A percentile compares a stretch with the other conserved stretches of the same genome.
These are phyloP conservation scores for Potorous gilbertii DNA, from an alignment of 2,797 vertebrate species.

Conservation along the genomic window DNA sequence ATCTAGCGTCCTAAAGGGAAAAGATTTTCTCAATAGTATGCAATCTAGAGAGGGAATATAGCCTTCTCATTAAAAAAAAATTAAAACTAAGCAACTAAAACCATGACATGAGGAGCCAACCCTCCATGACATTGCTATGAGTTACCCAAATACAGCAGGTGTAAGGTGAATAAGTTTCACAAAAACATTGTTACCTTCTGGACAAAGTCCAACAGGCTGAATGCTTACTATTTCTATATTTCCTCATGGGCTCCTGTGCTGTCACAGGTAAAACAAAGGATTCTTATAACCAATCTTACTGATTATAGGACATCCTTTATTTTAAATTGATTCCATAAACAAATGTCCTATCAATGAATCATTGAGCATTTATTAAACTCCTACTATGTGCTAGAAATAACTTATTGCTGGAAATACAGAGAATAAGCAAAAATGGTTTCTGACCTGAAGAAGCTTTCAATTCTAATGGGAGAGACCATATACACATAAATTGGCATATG, in stretches of 20 bases:
- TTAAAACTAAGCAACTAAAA: neutral
- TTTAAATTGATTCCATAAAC: neutral
- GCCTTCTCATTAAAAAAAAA: neutral
- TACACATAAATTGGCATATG: neutral
- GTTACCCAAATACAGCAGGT: neutral
- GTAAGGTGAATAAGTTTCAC: neutral
- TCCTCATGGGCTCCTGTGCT: neutral
- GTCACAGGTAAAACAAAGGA: neutral
- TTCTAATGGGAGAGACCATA: neutral
- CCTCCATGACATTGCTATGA: neutral
- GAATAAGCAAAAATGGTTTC: neutral
- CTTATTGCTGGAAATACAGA: neutral
- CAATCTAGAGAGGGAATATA: neutral
- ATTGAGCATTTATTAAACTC: neutral
- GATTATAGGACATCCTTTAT: neutral
- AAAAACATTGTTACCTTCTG: neutral
- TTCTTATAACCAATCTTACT: neutral
- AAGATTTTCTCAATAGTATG: neutral
- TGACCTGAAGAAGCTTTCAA: neutral
- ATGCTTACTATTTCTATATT: neutral
- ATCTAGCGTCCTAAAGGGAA: neutral
- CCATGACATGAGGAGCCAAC: neutral
- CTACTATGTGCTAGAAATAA: neutral
- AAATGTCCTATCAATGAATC: neutral
- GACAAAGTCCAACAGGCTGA: neutral